phyloP scores from a whole-genome alignment of 2,888 invertebrate species.

The Nymphalis c-album region DNA sequence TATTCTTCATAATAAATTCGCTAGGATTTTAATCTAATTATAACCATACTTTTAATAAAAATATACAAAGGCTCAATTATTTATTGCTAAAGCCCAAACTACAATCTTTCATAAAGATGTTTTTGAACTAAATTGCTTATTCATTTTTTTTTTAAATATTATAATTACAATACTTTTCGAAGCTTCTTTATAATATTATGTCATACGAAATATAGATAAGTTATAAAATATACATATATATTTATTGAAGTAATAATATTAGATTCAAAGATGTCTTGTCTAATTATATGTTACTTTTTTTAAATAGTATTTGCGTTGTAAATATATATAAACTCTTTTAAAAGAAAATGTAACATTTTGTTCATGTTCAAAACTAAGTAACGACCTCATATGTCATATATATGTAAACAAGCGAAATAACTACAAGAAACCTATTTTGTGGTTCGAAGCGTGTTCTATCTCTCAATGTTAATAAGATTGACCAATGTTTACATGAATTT shows the following conservation, averaged over 20 bases:
- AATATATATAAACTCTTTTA: no score
- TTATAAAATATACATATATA: neutral
- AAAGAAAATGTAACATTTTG: no score
- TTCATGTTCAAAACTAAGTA: no score
- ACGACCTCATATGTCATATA: no score
- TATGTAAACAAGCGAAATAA: no score
- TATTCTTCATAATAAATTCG: constrained; percentile 2
- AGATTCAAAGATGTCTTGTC: no score
- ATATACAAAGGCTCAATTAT: neutral
- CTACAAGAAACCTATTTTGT: no score
- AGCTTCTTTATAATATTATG: neutral
- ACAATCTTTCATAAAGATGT: constrained; percentile 8
- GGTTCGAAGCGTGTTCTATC: no score
- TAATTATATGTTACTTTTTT: no score
- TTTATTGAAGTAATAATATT: neutral
- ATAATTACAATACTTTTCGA: neutral
- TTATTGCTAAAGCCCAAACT: neutral
- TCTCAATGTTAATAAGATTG: no score
- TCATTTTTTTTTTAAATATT: neutral
- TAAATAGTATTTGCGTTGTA: no score
- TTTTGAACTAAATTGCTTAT: neutral
- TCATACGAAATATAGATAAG: neutral
- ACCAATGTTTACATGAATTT: no score
- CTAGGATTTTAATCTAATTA: neutral
- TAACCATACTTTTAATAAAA: neutral